Conservation (phyloP, 2,797 vertebrate species). For the Cossypha niveicapilla region DNA sequence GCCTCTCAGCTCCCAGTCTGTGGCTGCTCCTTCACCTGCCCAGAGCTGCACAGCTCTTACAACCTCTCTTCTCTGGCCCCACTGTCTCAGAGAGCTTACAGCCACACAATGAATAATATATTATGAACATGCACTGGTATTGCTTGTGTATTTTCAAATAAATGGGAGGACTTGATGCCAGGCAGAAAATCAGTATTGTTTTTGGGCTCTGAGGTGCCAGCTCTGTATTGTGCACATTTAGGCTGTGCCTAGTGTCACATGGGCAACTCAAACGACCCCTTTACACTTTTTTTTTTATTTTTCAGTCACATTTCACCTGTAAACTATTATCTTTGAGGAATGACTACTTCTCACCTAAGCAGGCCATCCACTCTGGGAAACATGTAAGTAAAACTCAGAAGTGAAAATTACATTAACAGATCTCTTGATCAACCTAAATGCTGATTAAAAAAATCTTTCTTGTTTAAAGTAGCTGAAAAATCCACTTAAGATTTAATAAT, state of each 20-base stretch:
- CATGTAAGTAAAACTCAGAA: not conserved
- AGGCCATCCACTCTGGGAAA: not conserved
- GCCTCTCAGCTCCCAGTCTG: not conserved
- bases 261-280: not conserved
- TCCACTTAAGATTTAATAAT: not conserved
- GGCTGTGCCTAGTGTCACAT: not conserved
- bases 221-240: not conserved
- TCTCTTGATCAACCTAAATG: not conserved
- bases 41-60: not conserved
- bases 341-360: not conserved
- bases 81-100: not conserved
- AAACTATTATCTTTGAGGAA: not conserved
- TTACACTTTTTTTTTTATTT: not conserved
- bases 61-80: rapidly evolving
- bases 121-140: not conserved
- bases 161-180: not conserved
- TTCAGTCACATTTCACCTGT: not conserved
- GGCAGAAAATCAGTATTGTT: not conserved
- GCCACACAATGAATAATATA: not conserved
- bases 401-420: rapidly evolving
- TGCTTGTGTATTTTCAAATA: not conserved
- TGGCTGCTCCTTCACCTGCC: not conserved
- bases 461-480: not conserved
- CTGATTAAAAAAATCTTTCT: not conserved
- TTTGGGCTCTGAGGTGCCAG: not conserved